Base-by-base conservation (phyloP, 2,888 invertebrate species). In the Synanthedon formicaeformis region DNA sequence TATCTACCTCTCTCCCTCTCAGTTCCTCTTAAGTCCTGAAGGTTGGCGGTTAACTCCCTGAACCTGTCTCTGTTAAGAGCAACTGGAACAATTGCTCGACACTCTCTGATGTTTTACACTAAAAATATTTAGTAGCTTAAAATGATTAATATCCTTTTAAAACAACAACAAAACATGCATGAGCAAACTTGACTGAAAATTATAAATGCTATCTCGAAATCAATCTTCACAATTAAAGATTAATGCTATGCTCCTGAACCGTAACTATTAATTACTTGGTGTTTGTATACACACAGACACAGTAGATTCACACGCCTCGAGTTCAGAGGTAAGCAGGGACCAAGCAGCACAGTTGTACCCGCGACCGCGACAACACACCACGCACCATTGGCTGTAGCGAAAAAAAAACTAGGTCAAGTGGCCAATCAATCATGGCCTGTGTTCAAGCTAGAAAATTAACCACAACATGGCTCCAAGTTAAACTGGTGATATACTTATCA, bases 221-320 rank as follows among this genome's bases (percentile, higher is more conserved):
- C 45, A 45, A 45, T 13, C 45, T 45, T 45, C 13, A 14, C 49
- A 49, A 49, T 16, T 49, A 49, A 45, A 34, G 34, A 13, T 12
- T 14, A 45, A 13, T 14, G 45, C 45, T 34, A 34, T 34, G 14
- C 45, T 45, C 45, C 45, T 14, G 49, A 49, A 49, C 49, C 49
- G 49, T 49, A 23, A 49, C 45, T 45, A 45, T 45, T 45, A 49
- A 49, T 49, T 49, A 49, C 23, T 23, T 11, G 13, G 49, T 49
- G 12, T 23, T 18, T 49, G 23, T 23, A 49, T 16, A 49, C 49
- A 23, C 23, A 49, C 12, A 66, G 66, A 72, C 73, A 78, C 77
- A 72, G 77, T 65, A 64, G 67, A 69, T 83, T 85, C 86, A 72
- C 86, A 84, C 85, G 84, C 75, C 76, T 67, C 64, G 71, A 71